Base-by-base conservation (phyloP, 2,888 invertebrate species). In the Gerris lacustris region DNA sequence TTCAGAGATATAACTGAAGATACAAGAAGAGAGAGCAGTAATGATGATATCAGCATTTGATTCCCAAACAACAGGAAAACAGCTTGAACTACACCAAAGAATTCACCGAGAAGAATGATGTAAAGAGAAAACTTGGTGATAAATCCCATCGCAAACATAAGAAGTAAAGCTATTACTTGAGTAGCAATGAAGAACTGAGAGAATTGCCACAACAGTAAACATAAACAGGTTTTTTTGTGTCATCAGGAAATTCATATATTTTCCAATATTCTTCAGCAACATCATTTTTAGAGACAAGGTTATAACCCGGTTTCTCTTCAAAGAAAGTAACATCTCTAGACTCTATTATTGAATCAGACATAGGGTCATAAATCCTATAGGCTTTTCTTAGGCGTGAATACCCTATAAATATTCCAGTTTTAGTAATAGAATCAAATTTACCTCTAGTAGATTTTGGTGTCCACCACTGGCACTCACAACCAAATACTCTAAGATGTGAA, bases 131-230 rank as follows among this genome's bases (percentile, higher is more conserved):
- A 69, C 71, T 76, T 73, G 18, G 77, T 74, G 6, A 83, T 78
- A 69, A 80, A 80, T 31, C 80, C 80, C 7, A 84, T 76, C n/a
- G 81, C 76, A 75, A 89, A 90, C 75, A 89, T 85, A 2, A 87
- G 81, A 77, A 91, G 87, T 74, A 93, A 83, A 5, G 90, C 88
- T 6, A 88, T 80, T 0, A 87, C 83, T 79, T 94, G 92, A 0
- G 91, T 91, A 5, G 89, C 83, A 76, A 92, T 86, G 71, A 92
- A 87, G 77, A 93, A 91, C 76, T 92, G 91, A 0, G 92, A 87
- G 82, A 94, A 92, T 80, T 94, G 89, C 88, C 91, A 91, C 75
- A 85, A 85, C 0, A 87, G 79, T 0, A 86, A 79, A 73, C 86
- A 84, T 0, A 84, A 75, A 69, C 31, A 55, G 55, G 55, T 55